These are phyloP conservation scores for Brachyhypopomus occidentalis DNA, from an alignment of 2,113 vertebrate genomes.

Conservation along the genomic window DNA sequence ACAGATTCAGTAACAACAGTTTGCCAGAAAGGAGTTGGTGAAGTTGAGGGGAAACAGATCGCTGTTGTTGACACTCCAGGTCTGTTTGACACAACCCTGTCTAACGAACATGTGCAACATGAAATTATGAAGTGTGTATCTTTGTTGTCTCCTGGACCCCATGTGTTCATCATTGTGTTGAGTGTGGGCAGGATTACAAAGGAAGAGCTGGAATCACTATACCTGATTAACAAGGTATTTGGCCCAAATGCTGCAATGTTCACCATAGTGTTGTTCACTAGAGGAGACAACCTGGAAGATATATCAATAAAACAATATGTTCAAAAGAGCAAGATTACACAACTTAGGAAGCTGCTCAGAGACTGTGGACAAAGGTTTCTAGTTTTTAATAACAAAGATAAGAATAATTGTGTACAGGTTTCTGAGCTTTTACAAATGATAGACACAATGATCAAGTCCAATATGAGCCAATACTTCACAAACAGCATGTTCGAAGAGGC, in stretches of 20 bases:
- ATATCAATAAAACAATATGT: not conserved
- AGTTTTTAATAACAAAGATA: slow-evolving; percentile 27
- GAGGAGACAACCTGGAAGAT: not conserved
- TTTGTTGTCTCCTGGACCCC: slow-evolving; percentile 38
- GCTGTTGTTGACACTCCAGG: slow-evolving; percentile 42
- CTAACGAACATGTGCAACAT: not conserved
- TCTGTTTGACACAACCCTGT: slow-evolving; percentile 9
- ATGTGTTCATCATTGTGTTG: slow-evolving; percentile 42
- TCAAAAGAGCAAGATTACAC: not conserved
- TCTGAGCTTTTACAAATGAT: not conserved
- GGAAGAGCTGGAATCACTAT: not conserved
- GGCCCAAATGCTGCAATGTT: slow-evolving; percentile 5
- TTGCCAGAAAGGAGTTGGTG: slow-evolving; percentile 4
- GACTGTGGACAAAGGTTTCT: slow-evolving; percentile 19
- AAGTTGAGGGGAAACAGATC: slow-evolving; percentile 10
- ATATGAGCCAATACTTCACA: slow-evolving; percentile 11
- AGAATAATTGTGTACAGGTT: slow-evolving; percentile 15
- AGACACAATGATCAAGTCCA: not conserved
- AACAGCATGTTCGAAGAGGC: slow-evolving; percentile 32
- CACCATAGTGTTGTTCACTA: slow-evolving; percentile 21
- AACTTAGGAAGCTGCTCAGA: slow-evolving; percentile 15
- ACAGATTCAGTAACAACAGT: not conserved
- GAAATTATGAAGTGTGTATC: slow-evolving; percentile 36
- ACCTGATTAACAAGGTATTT: slow-evolving; percentile 32
- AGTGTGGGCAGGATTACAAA: slow-evolving; percentile 5